A percentile compares a stretch with the other conserved stretches of the same genome.
Evolutionary conservation across 2,797 vertebrate genomes (phyloP).

Genomic region (Avahi laniger): DNA sequence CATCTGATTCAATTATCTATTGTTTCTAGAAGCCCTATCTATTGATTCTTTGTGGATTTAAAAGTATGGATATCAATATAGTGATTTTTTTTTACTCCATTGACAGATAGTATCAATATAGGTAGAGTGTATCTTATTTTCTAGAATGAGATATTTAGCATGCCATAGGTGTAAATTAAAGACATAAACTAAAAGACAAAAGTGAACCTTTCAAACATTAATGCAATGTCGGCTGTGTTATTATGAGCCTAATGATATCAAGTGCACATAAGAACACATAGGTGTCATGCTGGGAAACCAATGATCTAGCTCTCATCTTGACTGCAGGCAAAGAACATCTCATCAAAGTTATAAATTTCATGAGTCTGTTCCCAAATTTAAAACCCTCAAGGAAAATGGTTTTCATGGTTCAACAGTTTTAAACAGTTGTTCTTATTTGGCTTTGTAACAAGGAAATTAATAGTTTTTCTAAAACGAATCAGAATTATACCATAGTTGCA

Average conservation of each 20-base stretch:
- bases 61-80: conserved; percentile 4
- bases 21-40: conserved; percentile 18
- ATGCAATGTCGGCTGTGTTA: conserved; percentile 89
- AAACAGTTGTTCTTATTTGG: conserved; percentile 92
- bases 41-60: neutral
- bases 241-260: conserved; percentile 93
- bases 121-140: conserved; percentile 61
- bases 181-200: conserved; percentile 88
- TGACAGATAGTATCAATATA: neutral
- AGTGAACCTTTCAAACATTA: conserved; percentile 89
- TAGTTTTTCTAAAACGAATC: conserved; percentile 95
- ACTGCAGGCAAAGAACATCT: conserved; percentile 90
- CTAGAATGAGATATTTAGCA: conserved; percentile 87
- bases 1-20: conserved; percentile 2
- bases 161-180: conserved; percentile 88
- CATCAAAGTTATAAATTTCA: conserved; percentile 93
- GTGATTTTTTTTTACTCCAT: neutral
- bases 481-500: conserved; percentile 89
- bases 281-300: conserved; percentile 93
- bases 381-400: conserved; percentile 93
- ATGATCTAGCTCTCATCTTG: conserved; percentile 90
- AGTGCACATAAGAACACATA: conserved; percentile 87
- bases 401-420: conserved; percentile 93
- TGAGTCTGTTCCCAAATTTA: conserved; percentile 88
- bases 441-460: conserved; percentile 95